Evolutionary conservation across 2,797 vertebrate species (phyloP).

Genomic region (Paratrypauchen microcephalus): DNA sequence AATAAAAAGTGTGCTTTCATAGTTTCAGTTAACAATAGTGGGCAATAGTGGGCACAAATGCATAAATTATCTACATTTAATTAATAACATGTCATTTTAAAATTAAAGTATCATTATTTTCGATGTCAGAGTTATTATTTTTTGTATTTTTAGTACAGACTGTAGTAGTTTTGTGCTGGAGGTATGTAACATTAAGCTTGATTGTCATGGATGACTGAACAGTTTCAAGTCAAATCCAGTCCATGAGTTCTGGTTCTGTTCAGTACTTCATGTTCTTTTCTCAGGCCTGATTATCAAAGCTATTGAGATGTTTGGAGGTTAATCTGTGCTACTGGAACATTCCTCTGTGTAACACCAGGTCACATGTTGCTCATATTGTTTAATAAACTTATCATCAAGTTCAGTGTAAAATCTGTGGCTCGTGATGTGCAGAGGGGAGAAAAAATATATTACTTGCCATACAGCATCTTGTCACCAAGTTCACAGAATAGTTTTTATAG

Average conservation of each 20-base stretch:
- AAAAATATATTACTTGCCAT: no score
- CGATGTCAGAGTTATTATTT: no score
- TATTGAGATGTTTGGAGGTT: slow-evolving; percentile 65
- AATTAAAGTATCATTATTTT: no score
- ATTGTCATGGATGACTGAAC: not conserved
- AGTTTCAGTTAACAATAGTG: no score
- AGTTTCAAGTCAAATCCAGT: slow-evolving; percentile 19
- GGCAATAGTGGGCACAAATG: no score
- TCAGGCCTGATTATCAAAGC: slow-evolving; percentile 52
- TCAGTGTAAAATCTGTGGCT: not conserved
- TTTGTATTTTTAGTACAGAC: no score
- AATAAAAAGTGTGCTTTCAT: not conserved
- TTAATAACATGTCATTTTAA: no score
- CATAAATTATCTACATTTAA: no score
- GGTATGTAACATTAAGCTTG: not conserved
- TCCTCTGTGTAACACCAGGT: slow-evolving; percentile 66
- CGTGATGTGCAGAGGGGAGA: not conserved
- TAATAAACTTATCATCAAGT: slow-evolving; percentile 20
- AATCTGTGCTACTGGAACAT: slow-evolving; percentile 74
- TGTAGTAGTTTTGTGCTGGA: not conserved
- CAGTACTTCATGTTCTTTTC: slow-evolving; percentile 47
- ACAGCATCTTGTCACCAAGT: no score
- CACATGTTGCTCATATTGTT: slow-evolving; percentile 57
- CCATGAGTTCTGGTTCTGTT: slow-evolving; percentile 1
- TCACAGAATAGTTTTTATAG: not conserved